These are phyloP conservation scores for Atta colombica DNA, from an alignment of 1,140 invertebrate genomes.

Conservation along the genomic window DNA sequence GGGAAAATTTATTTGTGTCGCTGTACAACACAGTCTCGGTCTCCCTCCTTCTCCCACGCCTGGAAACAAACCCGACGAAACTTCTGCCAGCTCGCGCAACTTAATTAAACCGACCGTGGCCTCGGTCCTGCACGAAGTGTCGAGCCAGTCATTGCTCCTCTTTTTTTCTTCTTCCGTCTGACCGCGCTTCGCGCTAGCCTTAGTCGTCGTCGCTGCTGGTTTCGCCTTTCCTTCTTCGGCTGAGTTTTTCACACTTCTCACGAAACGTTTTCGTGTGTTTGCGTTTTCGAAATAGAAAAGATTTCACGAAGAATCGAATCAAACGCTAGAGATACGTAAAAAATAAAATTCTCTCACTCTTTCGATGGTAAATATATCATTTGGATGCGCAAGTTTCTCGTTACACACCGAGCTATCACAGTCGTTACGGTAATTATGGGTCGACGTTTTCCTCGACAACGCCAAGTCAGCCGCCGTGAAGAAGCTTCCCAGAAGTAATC, in stretches of 20 bases:
- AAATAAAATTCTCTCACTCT: not conserved
- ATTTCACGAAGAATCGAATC: not conserved
- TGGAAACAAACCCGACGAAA: conserved; percentile 77
- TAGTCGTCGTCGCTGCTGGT: not conserved
- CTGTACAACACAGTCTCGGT: conserved; percentile 66
- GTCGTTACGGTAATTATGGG: conserved; percentile 82
- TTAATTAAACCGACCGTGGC: conserved; percentile 80
- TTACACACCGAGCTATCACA: conserved; percentile 72
- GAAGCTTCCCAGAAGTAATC: conserved; percentile 81
- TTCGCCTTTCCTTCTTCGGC: conserved; percentile 10
- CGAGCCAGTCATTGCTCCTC: conserved; percentile 68
- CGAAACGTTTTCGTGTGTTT: not conserved
- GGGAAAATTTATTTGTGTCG: conserved; percentile 82
- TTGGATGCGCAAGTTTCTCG: conserved; percentile 30
- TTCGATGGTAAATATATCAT: conserved; percentile 30
- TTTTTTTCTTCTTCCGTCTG: conserved; percentile 33
- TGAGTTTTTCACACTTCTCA: conserved; percentile 45
- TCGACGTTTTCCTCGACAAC: conserved; percentile 80
- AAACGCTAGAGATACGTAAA: not conserved
- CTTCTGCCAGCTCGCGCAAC: conserved; percentile 79
- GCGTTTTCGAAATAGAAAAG: not conserved
- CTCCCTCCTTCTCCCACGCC: conserved; percentile 58
- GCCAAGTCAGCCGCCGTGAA: conserved; percentile 74
- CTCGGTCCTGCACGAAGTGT: conserved; percentile 77
- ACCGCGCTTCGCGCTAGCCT: conserved; percentile 22